Evolutionary conservation across 2,797 vertebrate species (phyloP).

Genomic region (Gorsachius magnificus): DNA sequence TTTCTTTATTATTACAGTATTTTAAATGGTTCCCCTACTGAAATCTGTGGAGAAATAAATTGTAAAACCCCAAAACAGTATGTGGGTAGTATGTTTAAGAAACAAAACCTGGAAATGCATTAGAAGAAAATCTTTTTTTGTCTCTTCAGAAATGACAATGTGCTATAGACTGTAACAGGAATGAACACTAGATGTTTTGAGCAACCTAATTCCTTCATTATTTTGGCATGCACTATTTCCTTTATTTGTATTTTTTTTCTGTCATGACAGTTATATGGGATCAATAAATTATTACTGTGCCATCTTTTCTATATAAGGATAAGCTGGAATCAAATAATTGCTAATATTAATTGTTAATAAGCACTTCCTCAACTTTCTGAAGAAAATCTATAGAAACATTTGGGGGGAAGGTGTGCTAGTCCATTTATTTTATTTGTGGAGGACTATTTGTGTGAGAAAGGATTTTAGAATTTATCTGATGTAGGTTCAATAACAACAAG

Average conservation of each 20-base stretch:
- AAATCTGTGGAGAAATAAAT: constrained; percentile 25
- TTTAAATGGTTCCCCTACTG: constrained; percentile 19
- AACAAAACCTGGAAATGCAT: background rate
- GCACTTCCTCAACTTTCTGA: background rate
- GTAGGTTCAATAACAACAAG: background rate
- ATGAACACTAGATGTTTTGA: background rate
- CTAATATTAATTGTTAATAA: background rate
- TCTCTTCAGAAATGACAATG: background rate
- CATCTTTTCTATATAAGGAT: background rate
- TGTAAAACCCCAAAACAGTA: background rate
- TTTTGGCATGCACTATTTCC: background rate
- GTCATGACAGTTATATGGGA: background rate
- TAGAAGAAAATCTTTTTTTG: background rate
- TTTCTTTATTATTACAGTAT: constrained; percentile 30
- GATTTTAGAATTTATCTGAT: background rate
- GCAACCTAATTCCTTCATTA: background rate
- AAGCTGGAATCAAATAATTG: background rate
- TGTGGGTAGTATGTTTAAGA: background rate
- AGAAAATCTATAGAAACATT: background rate
- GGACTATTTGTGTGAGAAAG: background rate
- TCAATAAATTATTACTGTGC: background rate
- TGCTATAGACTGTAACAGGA: background rate
- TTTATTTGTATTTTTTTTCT: background rate
- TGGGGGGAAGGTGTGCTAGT: no score
- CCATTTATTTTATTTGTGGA: background rate